These are phyloP conservation scores for Hydrozoanthus gracilis DNA, from an alignment of 92 coral and sea anemone genomes.

Conservation along the genomic window DNA sequence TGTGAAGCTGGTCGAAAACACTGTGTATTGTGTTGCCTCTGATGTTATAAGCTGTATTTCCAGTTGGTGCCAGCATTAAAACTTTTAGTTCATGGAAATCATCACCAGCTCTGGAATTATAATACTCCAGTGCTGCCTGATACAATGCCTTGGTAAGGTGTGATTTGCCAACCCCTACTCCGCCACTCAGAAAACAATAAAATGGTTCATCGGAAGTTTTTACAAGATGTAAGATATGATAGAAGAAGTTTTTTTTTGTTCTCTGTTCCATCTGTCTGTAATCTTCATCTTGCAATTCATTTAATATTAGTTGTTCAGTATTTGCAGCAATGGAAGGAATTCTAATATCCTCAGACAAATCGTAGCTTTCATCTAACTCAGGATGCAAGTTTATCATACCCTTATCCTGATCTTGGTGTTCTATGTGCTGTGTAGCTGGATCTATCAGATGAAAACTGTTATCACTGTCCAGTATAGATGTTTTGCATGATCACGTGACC, in stretches of 20 bases:
- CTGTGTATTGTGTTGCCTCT: no score
- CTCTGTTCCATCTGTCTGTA: slow-evolving; percentile 11
- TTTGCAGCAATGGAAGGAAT: slow-evolving; percentile 36
- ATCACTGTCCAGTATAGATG: no score
- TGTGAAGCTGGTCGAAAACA: no score
- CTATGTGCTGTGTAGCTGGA: slow-evolving; percentile 33
- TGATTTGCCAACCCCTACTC: slow-evolving; percentile 1
- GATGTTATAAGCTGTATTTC: no score
- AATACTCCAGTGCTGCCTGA: slow-evolving; percentile 8
- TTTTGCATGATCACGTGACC: no score
- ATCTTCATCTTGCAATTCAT: slow-evolving; percentile 14
- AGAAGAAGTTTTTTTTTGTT: no score
- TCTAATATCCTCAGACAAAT: not conserved
- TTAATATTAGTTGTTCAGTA: slow-evolving; percentile 3
- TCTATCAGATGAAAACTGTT: slow-evolving; percentile 48
- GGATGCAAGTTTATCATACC: slow-evolving; percentile 29
- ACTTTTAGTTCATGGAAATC: slow-evolving; percentile 44
- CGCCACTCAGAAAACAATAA: not conserved
- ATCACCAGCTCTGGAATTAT: slow-evolving; percentile 50
- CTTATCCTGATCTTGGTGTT: slow-evolving; percentile 17
- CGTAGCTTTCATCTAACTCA: not conserved
- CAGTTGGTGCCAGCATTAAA: not conserved
- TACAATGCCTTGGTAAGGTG: slow-evolving; percentile 41
- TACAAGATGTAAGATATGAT: not conserved
- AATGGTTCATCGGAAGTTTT: not conserved